Evolutionary conservation across 2,888 invertebrate species (phyloP), one percentile per base, ranked within the genome.

Genomic region (Cerastoderma edule): DNA sequence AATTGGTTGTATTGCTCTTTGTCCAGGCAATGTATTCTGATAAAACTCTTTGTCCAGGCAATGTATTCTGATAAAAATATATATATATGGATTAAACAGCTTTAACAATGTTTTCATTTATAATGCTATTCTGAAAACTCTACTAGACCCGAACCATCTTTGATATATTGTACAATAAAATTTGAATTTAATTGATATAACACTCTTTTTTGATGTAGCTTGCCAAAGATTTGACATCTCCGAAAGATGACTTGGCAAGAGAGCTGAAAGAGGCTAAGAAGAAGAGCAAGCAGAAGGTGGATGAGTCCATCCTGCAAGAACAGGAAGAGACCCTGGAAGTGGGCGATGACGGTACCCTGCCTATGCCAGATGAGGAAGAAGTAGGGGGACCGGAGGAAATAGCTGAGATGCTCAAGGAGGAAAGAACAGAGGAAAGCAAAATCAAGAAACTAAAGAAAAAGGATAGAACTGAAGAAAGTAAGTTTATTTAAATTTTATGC

Each of bases 161-260:
- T n/a, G n/a, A n/a, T n/a, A n/a, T n/a, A n/a, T n/a, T n/a, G n/a
- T n/a, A n/a, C n/a, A n/a, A n/a, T n/a, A n/a, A n/a, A n/a, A n/a
- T n/a, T n/a, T n/a, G n/a, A n/a, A n/a, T n/a, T n/a, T n/a, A n/a
- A n/a, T n/a, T n/a, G n/a, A n/a, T n/a, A n/a, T n/a, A n/a, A n/a
- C n/a, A n/a, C n/a, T n/a, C n/a, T n/a, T n/a, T 72, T n/a, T 33
- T 54, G 19, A 30, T 75, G 4, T 68, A 90, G 90, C 72, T 90
- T 28, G 88, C 89, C 3, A 80, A 88, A 64, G 80, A 76, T 48
- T 80, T 89, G 6, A 83, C 73, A 35, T 87, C 89, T 0, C 89
- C 88, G n/a, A 87, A 89, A 83, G 89, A 89, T 77, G 89, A 89
- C 83, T 70, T 89, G 33, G 85, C 85, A 6, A 77, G 84, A 33